Base-by-base conservation (phyloP, 2,113 vertebrate species). In the Anser brachyrhynchus region DNA sequence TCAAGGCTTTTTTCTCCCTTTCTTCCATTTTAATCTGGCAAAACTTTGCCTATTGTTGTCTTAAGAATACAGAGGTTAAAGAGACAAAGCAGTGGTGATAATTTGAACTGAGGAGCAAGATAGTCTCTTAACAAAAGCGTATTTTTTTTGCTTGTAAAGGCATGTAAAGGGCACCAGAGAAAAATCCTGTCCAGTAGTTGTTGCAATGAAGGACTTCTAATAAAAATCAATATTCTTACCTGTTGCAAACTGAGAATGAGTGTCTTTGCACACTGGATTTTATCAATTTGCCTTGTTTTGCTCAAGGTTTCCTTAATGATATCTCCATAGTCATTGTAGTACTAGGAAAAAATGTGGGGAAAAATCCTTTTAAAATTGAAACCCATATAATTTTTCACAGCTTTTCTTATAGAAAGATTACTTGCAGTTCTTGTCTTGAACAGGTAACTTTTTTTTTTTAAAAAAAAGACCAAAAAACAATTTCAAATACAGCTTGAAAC, bases 231-330 rank as follows among this genome's bases (percentile, higher is more conserved):
- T 49, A 74, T 21, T 96, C 98, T 98, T 97, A 99, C 99, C 99
- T 99, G 99, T 93, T 99, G 99, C 96, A 99, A 98, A 97, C 99
- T 99, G 97, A 99, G 99, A 97, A 99, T 99, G 94, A 99, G 99
- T 1, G 99, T 99, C 98, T 99, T 99, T 95, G 99, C 99, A 97
- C 99, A 99, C 58, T 99, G 99, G 91, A 99, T 99, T 98, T 99
- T 99, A 98, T 99, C 99, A 33, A 99, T 99, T 97, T 99, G 99
- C 94, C 99, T 98, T 91, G 99, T 99, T 98, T 99, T 99, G 98
- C 99, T 99, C 90, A 99, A 95, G 7, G 99, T 99, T 98, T 99
- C 99, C 96, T 99, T 99, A 98, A 99, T 99, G 97, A 99, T 99
- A 98, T 99, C 99, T 29, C 99, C 99, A 76, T 99, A 99, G 94